Evolutionary conservation across 2,888 invertebrate genomes (phyloP).

Genomic region (Drosophila kuntzei): DNA sequence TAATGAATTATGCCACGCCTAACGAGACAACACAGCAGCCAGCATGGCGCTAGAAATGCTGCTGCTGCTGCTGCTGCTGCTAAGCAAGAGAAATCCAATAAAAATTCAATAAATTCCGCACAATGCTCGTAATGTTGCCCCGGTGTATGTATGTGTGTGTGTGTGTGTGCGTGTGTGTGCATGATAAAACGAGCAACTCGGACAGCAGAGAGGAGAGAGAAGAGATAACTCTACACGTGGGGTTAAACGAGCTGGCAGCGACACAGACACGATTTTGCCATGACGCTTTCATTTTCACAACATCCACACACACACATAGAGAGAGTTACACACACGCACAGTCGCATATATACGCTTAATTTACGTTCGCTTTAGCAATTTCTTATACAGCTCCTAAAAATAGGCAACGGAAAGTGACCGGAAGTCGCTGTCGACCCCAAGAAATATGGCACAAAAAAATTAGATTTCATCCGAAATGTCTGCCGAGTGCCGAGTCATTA

Average conservation of each 20-base stretch:
- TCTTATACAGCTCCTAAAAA: constrained; percentile 65
- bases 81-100: constrained; percentile 74
- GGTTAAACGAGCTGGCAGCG: constrained; percentile 54
- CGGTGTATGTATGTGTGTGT: constrained; percentile 24
- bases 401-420: constrained; percentile 71
- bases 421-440: constrained; percentile 63
- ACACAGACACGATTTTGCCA: constrained; percentile 49
- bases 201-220: constrained; percentile 19
- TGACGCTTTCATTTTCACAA: constrained; percentile 40
- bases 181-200: constrained; percentile 35
- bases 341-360: constrained; percentile 32
- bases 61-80: constrained; percentile 27
- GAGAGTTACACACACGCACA: constrained; percentile 7
- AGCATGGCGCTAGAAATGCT: constrained; percentile 56
- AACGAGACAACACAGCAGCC: constrained; percentile 72
- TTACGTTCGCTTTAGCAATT: constrained; percentile 44
- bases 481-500: constrained; percentile 61
- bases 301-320: constrained; percentile 23
- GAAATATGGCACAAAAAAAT: constrained; percentile 59
- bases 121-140: constrained; percentile 66
- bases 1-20: constrained; percentile 82
- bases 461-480: constrained; percentile 46
- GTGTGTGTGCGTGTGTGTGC: constrained; percentile 26
- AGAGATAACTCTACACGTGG: constrained; percentile 57
- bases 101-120: constrained; percentile 82